Conservation (phyloP, 2,113 vertebrate genomes). For the Platysternon megacephalum region DNA sequence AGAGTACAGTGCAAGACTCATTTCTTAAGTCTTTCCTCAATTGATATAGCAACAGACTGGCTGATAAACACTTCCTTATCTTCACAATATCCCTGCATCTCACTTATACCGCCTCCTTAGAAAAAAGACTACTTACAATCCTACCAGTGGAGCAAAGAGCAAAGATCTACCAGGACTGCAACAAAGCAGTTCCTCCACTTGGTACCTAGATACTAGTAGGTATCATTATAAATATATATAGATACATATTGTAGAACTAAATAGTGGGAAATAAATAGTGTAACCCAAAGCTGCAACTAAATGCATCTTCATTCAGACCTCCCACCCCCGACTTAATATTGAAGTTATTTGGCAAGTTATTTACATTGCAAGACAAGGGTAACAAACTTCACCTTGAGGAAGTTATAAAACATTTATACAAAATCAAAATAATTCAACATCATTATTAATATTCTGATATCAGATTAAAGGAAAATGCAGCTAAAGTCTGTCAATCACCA, state of each 20-base stretch:
- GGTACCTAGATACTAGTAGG: background rate
- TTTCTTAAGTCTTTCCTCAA: background rate
- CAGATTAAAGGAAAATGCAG: background rate
- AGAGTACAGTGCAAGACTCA: background rate
- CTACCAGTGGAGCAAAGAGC: background rate
- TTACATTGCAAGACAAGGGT: background rate
- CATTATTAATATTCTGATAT: background rate
- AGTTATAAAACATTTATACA: background rate
- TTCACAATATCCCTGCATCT: background rate
- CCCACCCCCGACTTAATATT: background rate
- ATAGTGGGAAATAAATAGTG: background rate
- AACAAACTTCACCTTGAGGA: background rate
- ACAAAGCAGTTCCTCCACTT: background rate
- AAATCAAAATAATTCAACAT: background rate
- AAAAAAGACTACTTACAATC: background rate
- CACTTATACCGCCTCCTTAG: background rate
- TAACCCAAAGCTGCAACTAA: background rate
- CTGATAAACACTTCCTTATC: background rate
- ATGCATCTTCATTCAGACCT: background rate
- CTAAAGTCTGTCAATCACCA: background rate
- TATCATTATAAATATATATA: background rate
- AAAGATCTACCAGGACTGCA: background rate
- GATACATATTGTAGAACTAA: background rate
- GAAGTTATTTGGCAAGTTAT: background rate
- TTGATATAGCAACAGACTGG: background rate